Percentiles rank a stretch among this genome's conserved stretches.
Conservation (phyloP, 1,140 invertebrate genomes). For the Monochamus saltuarius region DNA sequence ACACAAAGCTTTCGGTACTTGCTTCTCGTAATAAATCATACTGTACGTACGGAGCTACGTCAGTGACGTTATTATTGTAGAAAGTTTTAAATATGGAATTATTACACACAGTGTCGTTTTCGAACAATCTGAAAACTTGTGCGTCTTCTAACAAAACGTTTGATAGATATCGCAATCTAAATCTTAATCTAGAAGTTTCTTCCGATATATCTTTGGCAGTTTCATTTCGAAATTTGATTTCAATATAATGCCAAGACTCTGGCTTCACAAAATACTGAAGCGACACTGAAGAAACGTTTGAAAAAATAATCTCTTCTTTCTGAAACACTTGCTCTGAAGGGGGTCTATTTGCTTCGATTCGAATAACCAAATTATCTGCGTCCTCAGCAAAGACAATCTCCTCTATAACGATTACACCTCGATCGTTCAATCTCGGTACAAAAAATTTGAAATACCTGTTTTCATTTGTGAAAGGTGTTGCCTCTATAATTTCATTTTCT, state of each 20-base stretch:
- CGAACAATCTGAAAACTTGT: constrained; percentile 14
- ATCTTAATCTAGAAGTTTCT: constrained; percentile 26
- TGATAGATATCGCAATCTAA: constrained; percentile 24
- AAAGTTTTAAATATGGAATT: constrained; percentile 27
- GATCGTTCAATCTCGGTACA: constrained; percentile 44
- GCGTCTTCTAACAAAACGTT: constrained; percentile 9
- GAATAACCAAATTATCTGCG: constrained; percentile 44
- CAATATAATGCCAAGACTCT: constrained; percentile 59
- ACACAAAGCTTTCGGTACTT: constrained; percentile 69
- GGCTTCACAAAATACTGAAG: constrained; percentile 57
- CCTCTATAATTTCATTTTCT: constrained; percentile 22
- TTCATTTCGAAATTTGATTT: constrained; percentile 45
- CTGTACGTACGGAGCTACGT: constrained; percentile 34
- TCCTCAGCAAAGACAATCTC: constrained; percentile 29
- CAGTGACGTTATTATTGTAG: constrained; percentile 26
- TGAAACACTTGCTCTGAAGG: constrained; percentile 51
- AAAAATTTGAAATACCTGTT: constrained; percentile 51
- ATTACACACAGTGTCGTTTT: constrained; percentile 24
- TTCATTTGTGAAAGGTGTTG: constrained; percentile 16
- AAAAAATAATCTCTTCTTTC: constrained; percentile 47
- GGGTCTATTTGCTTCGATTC: constrained; percentile 51
- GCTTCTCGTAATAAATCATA: constrained; percentile 64
- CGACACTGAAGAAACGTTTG: constrained; percentile 30
- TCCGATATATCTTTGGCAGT: constrained; percentile 19
- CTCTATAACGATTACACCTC: constrained; percentile 26